These are phyloP conservation scores for Belonocnema kinseyi DNA, from an alignment of 1,140 invertebrate genomes.

Conservation along the genomic window DNA sequence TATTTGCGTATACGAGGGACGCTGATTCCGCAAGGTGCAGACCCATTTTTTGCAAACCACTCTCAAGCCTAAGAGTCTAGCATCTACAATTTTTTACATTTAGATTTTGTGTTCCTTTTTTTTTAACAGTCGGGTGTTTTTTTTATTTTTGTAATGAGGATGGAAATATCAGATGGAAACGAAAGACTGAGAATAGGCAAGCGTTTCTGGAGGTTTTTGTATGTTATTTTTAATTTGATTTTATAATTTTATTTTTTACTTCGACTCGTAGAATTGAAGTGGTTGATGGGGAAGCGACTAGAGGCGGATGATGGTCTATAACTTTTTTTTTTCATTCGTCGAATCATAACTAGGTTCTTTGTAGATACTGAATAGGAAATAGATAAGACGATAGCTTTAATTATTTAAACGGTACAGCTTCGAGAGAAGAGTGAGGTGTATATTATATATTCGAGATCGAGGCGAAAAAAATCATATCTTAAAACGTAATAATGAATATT, in stretches of 20 bases:
- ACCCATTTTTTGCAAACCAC: not conserved
- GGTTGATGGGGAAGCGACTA: slow-evolving; percentile 32
- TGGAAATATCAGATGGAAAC: slow-evolving; percentile 6
- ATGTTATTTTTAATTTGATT: slow-evolving; percentile 32
- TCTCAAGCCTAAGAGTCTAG: not conserved
- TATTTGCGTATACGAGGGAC: slow-evolving; percentile 41
- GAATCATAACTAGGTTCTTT: slow-evolving; percentile 70
- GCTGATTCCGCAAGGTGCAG: not conserved
- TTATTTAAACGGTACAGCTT: slow-evolving; percentile 69
- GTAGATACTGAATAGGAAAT: slow-evolving; percentile 73
- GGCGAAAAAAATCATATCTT: slow-evolving; percentile 74
- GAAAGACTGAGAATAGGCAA: slow-evolving; percentile 33
- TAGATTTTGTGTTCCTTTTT: no score
- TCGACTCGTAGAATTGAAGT: not conserved
- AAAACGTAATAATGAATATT: slow-evolving; percentile 75
- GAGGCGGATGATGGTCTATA: slow-evolving; percentile 57
- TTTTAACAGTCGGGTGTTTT: not conserved
- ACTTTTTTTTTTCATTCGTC: slow-evolving; percentile 61
- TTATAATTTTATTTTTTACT: slow-evolving; percentile 22
- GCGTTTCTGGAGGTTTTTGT: slow-evolving; percentile 28
- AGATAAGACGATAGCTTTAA: slow-evolving; percentile 74
- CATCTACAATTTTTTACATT: no score
- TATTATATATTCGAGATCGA: slow-evolving; percentile 50
- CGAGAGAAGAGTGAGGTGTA: slow-evolving; percentile 54
- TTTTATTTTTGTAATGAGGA: not conserved